phyloP scores from a whole-genome alignment of 2,797 vertebrate genomes.

The Cottoperca gobio region DNA sequence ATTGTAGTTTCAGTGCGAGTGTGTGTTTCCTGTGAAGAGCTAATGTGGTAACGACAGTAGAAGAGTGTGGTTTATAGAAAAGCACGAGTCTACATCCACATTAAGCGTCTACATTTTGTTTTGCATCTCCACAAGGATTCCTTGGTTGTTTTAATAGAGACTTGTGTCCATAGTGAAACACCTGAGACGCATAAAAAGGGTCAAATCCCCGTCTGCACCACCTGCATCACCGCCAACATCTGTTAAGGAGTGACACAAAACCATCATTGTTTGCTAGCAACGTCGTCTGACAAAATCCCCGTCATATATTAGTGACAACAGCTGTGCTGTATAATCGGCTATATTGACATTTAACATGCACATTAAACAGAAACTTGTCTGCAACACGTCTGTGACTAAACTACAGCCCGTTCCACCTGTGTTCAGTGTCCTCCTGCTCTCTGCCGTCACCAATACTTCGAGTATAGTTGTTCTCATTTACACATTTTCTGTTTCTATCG shows the following conservation, averaged over 20 bases:
- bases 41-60: slow-evolving; percentile 49
- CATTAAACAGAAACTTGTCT: not conserved
- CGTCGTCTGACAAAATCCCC: no score
- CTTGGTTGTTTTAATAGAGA: not conserved
- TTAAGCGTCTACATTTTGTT: not conserved
- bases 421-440: not conserved
- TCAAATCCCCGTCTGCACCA: not conserved
- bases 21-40: slow-evolving; percentile 62
- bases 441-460: no score
- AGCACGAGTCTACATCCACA: not conserved
- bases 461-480: not conserved
- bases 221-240: not conserved
- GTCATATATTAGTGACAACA: not conserved
- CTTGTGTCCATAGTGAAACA: not conserved
- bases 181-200: not conserved
- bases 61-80: slow-evolving; percentile 44
- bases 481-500: not conserved
- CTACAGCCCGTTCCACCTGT: not conserved
- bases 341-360: not conserved
- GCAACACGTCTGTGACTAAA: not conserved
- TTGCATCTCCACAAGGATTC: not conserved
- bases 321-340: not conserved
- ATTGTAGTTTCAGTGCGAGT: slow-evolving; percentile 57
- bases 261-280: no score
- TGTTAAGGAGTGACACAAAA: not conserved